Evolutionary conservation across 2,113 vertebrate genomes (phyloP), one percentile per base, ranked within the genome.

Genomic region (Chionodraco myersi): DNA sequence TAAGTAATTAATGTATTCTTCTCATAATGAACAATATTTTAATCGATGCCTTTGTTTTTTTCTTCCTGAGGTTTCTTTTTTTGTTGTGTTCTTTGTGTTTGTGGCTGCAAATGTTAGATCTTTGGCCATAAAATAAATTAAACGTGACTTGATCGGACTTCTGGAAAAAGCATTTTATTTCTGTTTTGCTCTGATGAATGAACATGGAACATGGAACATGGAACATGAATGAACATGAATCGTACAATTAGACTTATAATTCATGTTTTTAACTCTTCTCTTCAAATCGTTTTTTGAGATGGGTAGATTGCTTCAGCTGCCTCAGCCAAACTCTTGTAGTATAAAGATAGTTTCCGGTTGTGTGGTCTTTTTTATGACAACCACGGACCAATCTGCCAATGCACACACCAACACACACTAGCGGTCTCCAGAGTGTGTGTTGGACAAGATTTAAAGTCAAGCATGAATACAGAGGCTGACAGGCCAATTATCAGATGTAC

Each of bases 401-500:
- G 54, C 23, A 57, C 65, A 63, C 63, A 72, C 6, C 41, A 18
- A 65, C 54, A 51, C 59, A 57, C 52, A 45, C 44, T 30, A 54
- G 26, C 54, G 57, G 72, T 85, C 75, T 81, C 77, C 16, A 74
- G 75, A 71, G 79, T 80, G 65, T 62, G 44, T 58, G 64, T 75
- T 81, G 81, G 74, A 81, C 85, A 80, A 49, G 73, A 84, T 92
- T 84, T 87, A 86, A 89, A 89, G 88, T 89, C 88, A 89, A 83
- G 85, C 89, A 86, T 92, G 88, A 92, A 92, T 85, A 90, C 84
- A 80, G 79, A 87, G 77, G 77, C 85, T 93, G 93, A 93, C 92
- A 89, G 89, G 76, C 87, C 87, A 92, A 93, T 94, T 92, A 93
- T 89, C 92, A 91, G 88, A 92, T 88, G 75, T 80, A 81, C 69